Conservation (phyloP, 2,888 invertebrate species). For the Nephrotoma guestfalica region DNA sequence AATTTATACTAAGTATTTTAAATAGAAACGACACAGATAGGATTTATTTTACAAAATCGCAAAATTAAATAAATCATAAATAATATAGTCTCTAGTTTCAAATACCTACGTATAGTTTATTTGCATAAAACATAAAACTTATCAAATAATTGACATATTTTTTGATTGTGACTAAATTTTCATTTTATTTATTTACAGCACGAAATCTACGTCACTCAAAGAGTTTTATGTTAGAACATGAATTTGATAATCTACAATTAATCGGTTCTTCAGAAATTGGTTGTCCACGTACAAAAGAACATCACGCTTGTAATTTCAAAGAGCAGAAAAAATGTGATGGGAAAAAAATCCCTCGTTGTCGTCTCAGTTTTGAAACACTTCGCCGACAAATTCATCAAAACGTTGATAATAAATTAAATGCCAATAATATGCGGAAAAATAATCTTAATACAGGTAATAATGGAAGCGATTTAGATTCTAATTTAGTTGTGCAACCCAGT, state of each 20-base stretch:
- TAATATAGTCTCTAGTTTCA: not conserved
- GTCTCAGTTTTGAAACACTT: not conserved
- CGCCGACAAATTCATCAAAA: not conserved
- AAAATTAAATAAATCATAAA: no score
- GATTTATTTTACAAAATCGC: no score
- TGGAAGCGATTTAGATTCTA: not conserved
- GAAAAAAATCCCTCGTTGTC: not conserved
- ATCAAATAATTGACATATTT: not conserved
- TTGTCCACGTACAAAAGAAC: not conserved
- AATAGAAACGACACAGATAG: no score
- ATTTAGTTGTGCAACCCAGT: not conserved
- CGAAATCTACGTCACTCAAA: not conserved
- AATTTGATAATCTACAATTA: slow-evolving; percentile 8
- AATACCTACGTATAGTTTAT: not conserved
- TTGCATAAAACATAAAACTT: not conserved
- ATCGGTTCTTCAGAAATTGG: slow-evolving; percentile 9
- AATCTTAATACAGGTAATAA: not conserved
- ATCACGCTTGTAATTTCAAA: not conserved
- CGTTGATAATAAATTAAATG: not conserved
- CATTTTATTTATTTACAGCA: not conserved
- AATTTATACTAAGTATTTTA: no score
- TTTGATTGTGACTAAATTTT: not conserved
- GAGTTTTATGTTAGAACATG: not conserved
- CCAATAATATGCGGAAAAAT: not conserved
- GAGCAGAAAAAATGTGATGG: not conserved